phyloP scores from a whole-genome alignment of 2,797 vertebrate genomes.

The Choloepus didactylus region DNA sequence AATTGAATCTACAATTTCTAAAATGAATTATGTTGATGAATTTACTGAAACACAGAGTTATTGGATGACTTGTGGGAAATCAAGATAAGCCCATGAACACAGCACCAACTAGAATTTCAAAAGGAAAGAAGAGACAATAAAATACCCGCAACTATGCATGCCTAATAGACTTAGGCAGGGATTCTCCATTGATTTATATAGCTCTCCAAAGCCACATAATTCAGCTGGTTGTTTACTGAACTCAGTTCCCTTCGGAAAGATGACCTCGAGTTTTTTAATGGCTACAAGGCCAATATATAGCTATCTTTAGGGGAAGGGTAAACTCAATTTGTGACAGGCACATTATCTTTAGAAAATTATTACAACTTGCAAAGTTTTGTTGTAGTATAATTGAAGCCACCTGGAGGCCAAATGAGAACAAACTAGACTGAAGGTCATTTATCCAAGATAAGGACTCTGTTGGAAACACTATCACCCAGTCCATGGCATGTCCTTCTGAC shows the following conservation, averaged over 20 bases:
- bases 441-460: background rate
- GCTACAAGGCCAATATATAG: background rate
- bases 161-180: background rate
- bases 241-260: background rate
- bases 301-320: background rate
- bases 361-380: slow-evolving; percentile 10
- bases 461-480: background rate
- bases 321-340: background rate
- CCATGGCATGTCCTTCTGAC: background rate
- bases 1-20: background rate
- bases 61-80: slow-evolving; percentile 35
- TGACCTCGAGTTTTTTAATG: background rate
- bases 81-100: background rate
- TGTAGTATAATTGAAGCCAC: background rate
- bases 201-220: background rate
- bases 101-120: slow-evolving; percentile 44
- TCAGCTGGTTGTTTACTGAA: background rate
- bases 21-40: slow-evolving; percentile 3
- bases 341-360: slow-evolving; percentile 18
- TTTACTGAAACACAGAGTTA: slow-evolving; percentile 9
- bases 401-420: background rate
- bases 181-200: background rate
- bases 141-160: background rate
- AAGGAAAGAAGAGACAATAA: background rate
- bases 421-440: background rate